Evolutionary conservation across 2,797 vertebrate species (phyloP), one percentile per base, ranked within the genome.

Genomic region (Decapterus maruadsi): DNA sequence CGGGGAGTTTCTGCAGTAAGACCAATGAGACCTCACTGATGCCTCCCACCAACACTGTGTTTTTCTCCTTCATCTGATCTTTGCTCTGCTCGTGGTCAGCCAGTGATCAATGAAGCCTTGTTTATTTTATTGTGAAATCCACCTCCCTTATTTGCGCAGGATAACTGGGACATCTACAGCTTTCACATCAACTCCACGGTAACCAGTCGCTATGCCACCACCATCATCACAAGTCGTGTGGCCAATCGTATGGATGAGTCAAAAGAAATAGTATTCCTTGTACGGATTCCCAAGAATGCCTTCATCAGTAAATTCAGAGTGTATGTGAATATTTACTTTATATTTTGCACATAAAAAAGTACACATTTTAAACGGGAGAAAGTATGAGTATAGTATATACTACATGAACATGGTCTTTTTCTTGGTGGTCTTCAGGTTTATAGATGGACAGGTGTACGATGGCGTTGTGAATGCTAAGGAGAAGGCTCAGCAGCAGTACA

Each of bases 241-340:
- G 94, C 91, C 60, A 99, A 98, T 87, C 94, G 77, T 2, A 94
- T 92, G 22, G 42, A 95, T 0, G 69, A 91, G 13, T 87, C 94
- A 7, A 92, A 65, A 72, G 96, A 97, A 85, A 94, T 95, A 0
- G 85, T 94, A 69, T 99, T 99, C 81, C 92, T 97, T 8, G 95
- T 99, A 78, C 96, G 96, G 72, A 93, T 99, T 58, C 97, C 97
- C 73, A 98, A 96, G 90, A 96, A 94, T 2, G 97, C 98, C 51
- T 98, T 99, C 90, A 97, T 99, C 94, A 97, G 94, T 88, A 97
- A 96, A 89, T 99, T 98, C 87, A 96, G 90, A 90, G 97, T 99
- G 98, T 99, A 91, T 61, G 97, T 92, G 22, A n/a, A 51, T 46
- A 22, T 29, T 59, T n/a, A n/a, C n/a, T n/a, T n/a, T n/a, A n/a